Percentiles rank a stretch among this genome's conserved stretches.
These are phyloP conservation scores for Rutilus rutilus DNA, from an alignment of 2,113 vertebrate species.

Conservation along the genomic window DNA sequence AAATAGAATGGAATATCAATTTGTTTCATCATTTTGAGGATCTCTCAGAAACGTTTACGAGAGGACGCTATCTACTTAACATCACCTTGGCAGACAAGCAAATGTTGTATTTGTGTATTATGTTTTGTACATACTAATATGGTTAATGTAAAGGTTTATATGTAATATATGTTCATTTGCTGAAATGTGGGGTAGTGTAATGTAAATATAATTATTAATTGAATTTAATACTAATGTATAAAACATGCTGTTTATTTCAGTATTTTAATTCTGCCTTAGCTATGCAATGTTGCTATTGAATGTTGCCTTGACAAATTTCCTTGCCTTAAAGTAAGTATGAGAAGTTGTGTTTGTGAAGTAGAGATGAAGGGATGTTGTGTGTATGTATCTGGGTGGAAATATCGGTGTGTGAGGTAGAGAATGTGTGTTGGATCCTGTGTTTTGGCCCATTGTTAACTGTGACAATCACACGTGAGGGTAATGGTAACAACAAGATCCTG, in stretches of 20 bases:
- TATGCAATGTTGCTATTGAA: conserved; percentile 80
- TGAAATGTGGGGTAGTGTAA: conserved; percentile 49
- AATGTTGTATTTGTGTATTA: conserved; percentile 40
- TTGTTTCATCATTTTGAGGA: not conserved
- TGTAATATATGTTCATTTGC: conserved; percentile 66
- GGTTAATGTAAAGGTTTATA: conserved; percentile 30
- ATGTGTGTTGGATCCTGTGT: not conserved
- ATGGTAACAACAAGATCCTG: not conserved
- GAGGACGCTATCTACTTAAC: conserved; percentile 8
- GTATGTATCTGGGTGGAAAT: conserved; percentile 55
- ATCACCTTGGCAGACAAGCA: conserved; percentile 51
- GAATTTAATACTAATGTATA: conserved; percentile 62
- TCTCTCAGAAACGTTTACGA: not conserved
- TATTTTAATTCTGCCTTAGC: conserved; percentile 71
- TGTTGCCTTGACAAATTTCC: conserved; percentile 76
- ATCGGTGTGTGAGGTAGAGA: conserved; percentile 30
- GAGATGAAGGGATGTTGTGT: conserved; percentile 39
- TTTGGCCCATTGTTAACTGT: not conserved
- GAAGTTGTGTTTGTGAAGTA: conserved; percentile 57
- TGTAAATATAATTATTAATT: conserved; percentile 63
- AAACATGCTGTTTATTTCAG: conserved; percentile 51
- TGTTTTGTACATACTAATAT: conserved; percentile 45
- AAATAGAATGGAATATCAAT: not conserved
- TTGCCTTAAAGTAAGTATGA: conserved; percentile 74
- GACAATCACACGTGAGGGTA: not conserved